Evolutionary conservation across 1,140 invertebrate genomes (phyloP).

Genomic region (Ladona fulva): DNA sequence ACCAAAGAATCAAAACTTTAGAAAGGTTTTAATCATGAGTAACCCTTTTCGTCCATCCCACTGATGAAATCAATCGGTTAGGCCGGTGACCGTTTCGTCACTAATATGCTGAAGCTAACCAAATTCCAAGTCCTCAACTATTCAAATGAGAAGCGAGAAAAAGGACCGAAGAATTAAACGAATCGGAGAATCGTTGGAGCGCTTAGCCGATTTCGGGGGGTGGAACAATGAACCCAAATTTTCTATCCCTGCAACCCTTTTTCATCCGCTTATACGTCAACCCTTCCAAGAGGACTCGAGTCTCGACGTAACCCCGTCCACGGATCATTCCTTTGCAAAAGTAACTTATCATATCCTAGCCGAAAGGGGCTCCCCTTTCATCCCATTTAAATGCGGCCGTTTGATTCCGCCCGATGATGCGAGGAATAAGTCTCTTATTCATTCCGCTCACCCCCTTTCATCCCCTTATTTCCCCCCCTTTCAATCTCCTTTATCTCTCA

Average conservation of each 20-base stretch:
- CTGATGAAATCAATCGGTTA: too few species aligned
- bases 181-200: not conserved
- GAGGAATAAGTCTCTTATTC: not conserved
- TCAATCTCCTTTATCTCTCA: not conserved
- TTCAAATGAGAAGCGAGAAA: not conserved
- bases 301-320: too few species aligned
- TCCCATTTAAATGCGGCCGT: not conserved
- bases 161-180: not conserved
- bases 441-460: not conserved
- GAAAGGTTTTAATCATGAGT: too few species aligned
- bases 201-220: not conserved
- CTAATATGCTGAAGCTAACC: not conserved
- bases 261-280: not conserved
- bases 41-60: too few species aligned
- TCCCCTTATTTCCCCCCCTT: not conserved
- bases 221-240: not conserved
- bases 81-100: too few species aligned
- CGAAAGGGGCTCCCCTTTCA: not conserved
- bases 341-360: not conserved
- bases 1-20: too few species aligned
- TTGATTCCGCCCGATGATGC: not conserved
- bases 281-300: too few species aligned
- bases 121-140: not conserved
- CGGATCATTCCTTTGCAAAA: conserved; percentile 2
- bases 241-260: not conserved